Evolutionary conservation across 2,888 invertebrate species (phyloP), one percentile per base, ranked within the genome.

Genomic region (Holacanthella duospinosa): DNA sequence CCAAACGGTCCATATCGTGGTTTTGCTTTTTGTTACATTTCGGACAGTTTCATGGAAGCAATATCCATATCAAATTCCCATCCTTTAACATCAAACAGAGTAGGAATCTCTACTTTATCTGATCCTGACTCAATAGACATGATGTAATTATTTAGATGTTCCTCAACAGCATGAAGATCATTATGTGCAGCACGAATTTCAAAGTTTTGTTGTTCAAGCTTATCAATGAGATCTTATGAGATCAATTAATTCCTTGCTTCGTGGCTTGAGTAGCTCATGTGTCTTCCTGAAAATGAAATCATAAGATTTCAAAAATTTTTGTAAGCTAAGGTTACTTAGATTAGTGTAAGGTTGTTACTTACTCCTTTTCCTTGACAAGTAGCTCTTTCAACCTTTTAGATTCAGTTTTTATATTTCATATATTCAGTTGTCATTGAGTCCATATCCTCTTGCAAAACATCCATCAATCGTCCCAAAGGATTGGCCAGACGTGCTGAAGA

Each of bases 341-440:
- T 36, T 36, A 36, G 16, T 36, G 36, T 9, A 36, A 16, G 12
- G 6, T 26, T 26, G 21, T 43, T 54, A 61, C 80, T 78, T 78
- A 90, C 91, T 83, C 83, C 78, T 86, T 85, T 77, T 93, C 89
- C 68, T 85, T 83, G 62, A 83, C 82, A 62, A 94, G 81, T 73
- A 89, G 86, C 68, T 82, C 80, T 27, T 83, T 82, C 29, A 89
- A 82, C 70, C 86, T 83, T 58, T 84, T 83, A 74, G 88, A 88
- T 60, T 86, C 85, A 65, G n/a, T 83, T 83, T 59, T 83, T 83
- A 94, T 95, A 97, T 75, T 87, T 86, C 64, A 86, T 84, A 55
- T 94, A 78, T 78, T 99, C 97, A 73, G 88, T 85, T 67, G 93
- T 87, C 95, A 99, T 97, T 2, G 92, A 86, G 77, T 99, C 96